These are phyloP conservation scores for Campoplex nolae DNA, from an alignment of 2,888 invertebrate genomes.

Conservation along the genomic window DNA sequence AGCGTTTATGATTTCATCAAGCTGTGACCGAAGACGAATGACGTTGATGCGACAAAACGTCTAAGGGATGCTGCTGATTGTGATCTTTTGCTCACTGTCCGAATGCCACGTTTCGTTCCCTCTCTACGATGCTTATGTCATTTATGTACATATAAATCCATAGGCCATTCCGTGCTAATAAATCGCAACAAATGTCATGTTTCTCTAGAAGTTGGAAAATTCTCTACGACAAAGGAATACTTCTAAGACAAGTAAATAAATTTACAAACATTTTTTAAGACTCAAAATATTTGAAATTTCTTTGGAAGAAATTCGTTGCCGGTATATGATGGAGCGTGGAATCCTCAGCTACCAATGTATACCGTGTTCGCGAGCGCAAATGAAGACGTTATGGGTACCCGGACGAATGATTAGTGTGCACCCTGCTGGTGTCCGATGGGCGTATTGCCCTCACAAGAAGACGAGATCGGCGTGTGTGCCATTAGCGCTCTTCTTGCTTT, in stretches of 20 bases:
- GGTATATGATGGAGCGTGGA: neutral
- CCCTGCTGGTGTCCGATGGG: constrained; percentile 57
- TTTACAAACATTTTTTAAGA: too few species aligned
- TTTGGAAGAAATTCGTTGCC: neutral
- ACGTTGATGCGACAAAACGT: constrained; percentile 74
- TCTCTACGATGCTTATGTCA: constrained; percentile 15
- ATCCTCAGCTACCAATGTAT: neutral
- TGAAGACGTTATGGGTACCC: constrained; percentile 77
- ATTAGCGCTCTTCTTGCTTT: constrained; percentile 68
- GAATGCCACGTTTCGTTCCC: constrained; percentile 62
- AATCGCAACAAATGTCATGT: neutral
- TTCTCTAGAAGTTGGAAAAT: neutral
- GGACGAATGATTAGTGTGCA: constrained; percentile 76
- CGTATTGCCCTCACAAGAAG: constrained; percentile 68
- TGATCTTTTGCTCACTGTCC: constrained; percentile 25
- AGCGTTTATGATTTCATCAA: constrained; percentile 75
- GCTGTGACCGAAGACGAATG: constrained; percentile 77
- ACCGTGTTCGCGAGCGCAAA: constrained; percentile 67
- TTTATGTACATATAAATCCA: constrained; percentile 13
- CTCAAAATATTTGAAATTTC: too few species aligned
- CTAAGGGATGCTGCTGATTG: constrained; percentile 57
- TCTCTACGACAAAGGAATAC: too few species aligned
- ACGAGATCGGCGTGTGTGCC: constrained; percentile 43
- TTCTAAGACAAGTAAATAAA: neutral
- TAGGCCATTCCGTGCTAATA: neutral